These are phyloP conservation scores for Apodemus sylvaticus DNA, from an alignment of 2,113 vertebrate species.

Conservation along the genomic window DNA sequence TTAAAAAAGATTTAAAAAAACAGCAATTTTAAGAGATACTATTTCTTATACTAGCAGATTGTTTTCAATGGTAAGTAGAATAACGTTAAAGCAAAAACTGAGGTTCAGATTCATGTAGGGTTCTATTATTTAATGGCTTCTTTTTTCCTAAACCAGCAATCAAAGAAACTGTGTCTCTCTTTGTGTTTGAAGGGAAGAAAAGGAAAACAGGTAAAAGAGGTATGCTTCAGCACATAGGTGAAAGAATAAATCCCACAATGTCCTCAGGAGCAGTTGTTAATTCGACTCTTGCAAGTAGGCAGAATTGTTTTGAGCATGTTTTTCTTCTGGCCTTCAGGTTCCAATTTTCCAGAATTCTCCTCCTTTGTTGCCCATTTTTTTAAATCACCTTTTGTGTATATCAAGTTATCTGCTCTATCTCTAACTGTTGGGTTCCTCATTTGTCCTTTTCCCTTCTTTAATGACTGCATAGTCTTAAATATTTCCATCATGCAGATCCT, in stretches of 20 bases:
- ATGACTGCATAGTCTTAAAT: neutral
- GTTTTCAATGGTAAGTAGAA: neutral
- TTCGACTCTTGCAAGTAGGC: neutral
- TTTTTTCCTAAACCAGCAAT: neutral
- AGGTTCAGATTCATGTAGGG: neutral
- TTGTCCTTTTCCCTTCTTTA: neutral
- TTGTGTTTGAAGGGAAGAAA: neutral
- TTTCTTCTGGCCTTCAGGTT: neutral
- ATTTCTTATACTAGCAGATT: neutral
- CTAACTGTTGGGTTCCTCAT: neutral
- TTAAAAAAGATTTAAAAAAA: neutral
- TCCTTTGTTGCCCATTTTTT: too few species aligned
- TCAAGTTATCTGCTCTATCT: neutral
- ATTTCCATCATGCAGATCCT: too few species aligned
- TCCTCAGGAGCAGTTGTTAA: neutral
- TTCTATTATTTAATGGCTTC: neutral
- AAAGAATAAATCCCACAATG: neutral
- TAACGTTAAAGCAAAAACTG: neutral
- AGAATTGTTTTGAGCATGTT: neutral
- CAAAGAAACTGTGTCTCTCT: neutral
- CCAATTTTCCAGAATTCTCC: neutral
- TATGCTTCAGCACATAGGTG: neutral
- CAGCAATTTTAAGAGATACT: neutral
- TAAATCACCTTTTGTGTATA: neutral
- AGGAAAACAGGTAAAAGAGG: neutral